phyloP scores from a whole-genome alignment of 92 coral and sea anemone species.

The Montipora capitata region DNA sequence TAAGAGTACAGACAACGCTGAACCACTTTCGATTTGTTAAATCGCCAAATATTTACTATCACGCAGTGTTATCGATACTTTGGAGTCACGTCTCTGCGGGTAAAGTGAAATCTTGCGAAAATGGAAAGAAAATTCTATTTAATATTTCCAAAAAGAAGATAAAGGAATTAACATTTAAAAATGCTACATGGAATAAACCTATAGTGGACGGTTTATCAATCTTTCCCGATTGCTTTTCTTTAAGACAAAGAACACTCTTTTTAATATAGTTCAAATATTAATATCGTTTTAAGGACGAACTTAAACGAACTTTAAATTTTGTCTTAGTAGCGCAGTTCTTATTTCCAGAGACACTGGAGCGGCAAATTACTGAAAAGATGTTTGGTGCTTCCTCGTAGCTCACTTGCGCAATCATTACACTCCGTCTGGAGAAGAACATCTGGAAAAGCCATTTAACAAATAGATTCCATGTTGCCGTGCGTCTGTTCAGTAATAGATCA shows the following conservation, averaged over 20 bases:
- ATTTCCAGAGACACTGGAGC: not conserved
- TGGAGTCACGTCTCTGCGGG: no score
- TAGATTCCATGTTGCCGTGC: no score
- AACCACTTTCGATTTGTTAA: no score
- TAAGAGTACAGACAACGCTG: no score
- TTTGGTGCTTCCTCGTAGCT: not conserved
- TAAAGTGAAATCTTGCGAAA: no score
- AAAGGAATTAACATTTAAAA: no score
- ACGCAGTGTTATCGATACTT: no score
- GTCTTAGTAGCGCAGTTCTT: not conserved
- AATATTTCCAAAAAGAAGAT: no score
- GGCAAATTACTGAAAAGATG: conserved; percentile 33
- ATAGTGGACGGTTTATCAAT: conserved; percentile 7
- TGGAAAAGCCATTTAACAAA: not conserved
- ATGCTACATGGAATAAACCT: no score
- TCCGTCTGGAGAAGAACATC: not conserved
- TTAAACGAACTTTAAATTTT: conserved; percentile 9
- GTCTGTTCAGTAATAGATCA: no score
- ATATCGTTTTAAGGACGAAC: not conserved
- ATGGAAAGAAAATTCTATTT: no score
- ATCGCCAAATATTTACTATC: no score
- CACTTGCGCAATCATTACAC: not conserved
- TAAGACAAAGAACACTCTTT: conserved; percentile 21
- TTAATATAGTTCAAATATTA: conserved; percentile 17
- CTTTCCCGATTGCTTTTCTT: conserved; percentile 8